Evolutionary conservation across 2,113 vertebrate species (phyloP), one percentile per base, ranked within the genome.

Genomic region (Colius striatus): DNA sequence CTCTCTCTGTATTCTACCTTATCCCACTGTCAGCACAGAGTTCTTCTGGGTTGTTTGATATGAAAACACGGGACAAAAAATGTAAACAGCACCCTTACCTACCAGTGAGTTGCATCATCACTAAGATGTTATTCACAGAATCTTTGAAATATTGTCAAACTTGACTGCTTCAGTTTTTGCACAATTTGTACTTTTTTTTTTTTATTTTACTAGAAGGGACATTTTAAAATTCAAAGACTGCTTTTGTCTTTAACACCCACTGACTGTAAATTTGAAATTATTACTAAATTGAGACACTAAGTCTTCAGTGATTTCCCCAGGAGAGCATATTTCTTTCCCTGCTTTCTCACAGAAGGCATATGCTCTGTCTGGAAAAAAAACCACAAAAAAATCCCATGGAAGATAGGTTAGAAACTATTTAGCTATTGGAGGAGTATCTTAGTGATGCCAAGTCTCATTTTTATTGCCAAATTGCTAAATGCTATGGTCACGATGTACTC

Each of bases 1-100:
- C 9, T 80, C 8, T 66, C 3, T 84, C 29, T 9, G 2, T 70
- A 25, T 45, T 89, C 29, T 65, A 3, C 11, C 32, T 20, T 48
- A 11, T 53, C 16, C 7, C 43, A 36, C 2, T 1, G 7, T 8
- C 1, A 3, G 10, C 36, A 41, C 4, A 85, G 6, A 5, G 17
- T 34, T 73, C 7, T 58, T 84, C 20, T 54, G 2, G 1, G 6
- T 53, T 36, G 16, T 14, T 61, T 9, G 36, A 55, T 34, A 5
- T 36, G 12, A 77, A 18, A 83, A 51, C 5, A 36, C 43, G 26
- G 5, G 12, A 17, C 41, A 68, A 79, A 47, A 11, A 16, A 32
- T 4, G 15, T 22, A 26, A 74, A 55, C 8, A 9, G 22, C 48
- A 45, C 7, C 10, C 11, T 77, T 74, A 48, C 36, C 29, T 68